Evolutionary conservation across 2,797 vertebrate species (phyloP).

Genomic region (Erithacus rubecula): DNA sequence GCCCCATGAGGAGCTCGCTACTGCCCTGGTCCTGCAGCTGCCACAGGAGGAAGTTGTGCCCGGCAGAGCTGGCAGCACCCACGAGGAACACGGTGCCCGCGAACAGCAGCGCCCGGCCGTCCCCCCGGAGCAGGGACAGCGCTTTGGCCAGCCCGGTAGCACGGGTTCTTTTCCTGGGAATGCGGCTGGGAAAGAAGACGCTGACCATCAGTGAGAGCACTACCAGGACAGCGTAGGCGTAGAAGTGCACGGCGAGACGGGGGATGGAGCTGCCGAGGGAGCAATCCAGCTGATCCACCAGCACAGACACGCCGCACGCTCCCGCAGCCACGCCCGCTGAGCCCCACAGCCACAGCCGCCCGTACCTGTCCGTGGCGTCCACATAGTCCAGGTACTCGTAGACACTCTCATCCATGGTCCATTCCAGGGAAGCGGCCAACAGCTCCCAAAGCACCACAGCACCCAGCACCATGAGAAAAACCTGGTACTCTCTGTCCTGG

Average conservation of each 20-base stretch:
- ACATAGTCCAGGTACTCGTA: conserved; percentile 89
- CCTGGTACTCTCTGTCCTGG: conserved; percentile 73
- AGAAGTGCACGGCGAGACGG: conserved; percentile 78
- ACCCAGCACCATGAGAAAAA: conserved; percentile 81
- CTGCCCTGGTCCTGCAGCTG: conserved; percentile 85
- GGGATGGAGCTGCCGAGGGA: not conserved
- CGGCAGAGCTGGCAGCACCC: conserved; percentile 60
- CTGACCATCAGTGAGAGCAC: conserved; percentile 65
- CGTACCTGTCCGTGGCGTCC: conserved; percentile 82
- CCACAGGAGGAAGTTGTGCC: conserved; percentile 89
- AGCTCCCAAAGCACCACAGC: conserved; percentile 79
- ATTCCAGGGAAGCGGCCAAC: conserved; percentile 75
- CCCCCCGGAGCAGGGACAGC: conserved; percentile 72
- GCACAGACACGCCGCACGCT: conserved; percentile 67
- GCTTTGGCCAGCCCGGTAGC: conserved; percentile 75
- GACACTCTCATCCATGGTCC: conserved; percentile 83
- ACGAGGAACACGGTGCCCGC: conserved; percentile 76
- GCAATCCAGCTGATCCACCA: conserved; percentile 80
- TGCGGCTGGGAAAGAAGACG: conserved; percentile 76
- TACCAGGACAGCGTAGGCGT: conserved; percentile 69
- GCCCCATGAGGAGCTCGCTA: conserved; percentile 84
- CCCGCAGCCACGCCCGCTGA: conserved; percentile 77
- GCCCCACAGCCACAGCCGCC: conserved; percentile 75
- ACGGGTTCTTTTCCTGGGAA: conserved; percentile 65
- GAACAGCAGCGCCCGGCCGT: conserved; percentile 75